Evolutionary conservation across 2,113 vertebrate genomes (phyloP).

Genomic region (Peromyscus californicus): DNA sequence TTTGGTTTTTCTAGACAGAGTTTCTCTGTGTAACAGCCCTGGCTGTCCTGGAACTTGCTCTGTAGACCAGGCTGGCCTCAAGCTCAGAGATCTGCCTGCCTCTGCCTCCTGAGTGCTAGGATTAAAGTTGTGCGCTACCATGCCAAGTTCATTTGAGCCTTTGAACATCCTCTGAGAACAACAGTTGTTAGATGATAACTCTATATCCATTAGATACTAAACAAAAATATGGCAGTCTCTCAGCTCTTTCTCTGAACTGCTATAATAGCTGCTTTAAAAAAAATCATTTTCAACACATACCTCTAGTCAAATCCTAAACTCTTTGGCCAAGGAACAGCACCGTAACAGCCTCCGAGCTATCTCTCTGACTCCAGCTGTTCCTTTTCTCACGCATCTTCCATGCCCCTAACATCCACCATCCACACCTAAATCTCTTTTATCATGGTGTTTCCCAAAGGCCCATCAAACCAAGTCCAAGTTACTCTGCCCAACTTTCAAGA

Average conservation of each 20-base stretch:
- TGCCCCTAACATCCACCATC: background rate
- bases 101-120: background rate
- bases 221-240: constrained; percentile 37
- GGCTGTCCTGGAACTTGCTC: too few relatives aligned
- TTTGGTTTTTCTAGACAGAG: too few relatives aligned
- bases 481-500: background rate
- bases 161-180: constrained; percentile 47
- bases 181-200: constrained; percentile 29
- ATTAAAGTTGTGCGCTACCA: background rate
- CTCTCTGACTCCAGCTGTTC: constrained; percentile 18
- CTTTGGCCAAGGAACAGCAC: constrained; percentile 23
- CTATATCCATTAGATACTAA: background rate
- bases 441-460: constrained; percentile 26
- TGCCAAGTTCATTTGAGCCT: background rate
- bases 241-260: constrained; percentile 51
- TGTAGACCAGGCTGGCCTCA: too few relatives aligned
- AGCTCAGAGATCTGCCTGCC: too few relatives aligned
- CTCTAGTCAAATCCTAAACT: constrained; percentile 53
- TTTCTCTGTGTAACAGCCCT: too few relatives aligned
- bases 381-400: background rate
- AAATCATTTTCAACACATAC: constrained; percentile 41
- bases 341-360: background rate
- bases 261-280: constrained; percentile 18
- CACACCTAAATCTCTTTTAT: constrained; percentile 34
- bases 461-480: background rate